These are phyloP conservation scores for Pseudochaenichthys georgianus DNA, from an alignment of 2,797 vertebrate species.

Conservation along the genomic window DNA sequence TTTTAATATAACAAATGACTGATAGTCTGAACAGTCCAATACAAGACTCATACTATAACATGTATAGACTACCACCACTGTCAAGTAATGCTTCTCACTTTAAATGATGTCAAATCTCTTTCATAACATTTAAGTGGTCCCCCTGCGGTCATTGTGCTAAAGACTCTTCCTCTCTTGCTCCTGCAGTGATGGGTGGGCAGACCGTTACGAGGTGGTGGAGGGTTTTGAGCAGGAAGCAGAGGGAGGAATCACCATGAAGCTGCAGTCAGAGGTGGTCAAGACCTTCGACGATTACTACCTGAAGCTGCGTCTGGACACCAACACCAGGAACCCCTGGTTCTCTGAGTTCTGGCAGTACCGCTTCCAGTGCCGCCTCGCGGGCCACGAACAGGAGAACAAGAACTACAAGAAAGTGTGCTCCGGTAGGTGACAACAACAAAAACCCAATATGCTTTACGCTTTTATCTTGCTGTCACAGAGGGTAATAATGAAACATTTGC, in stretches of 20 bases:
- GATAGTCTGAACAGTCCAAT: slow-evolving; percentile 4
- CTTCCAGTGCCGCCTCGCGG: slow-evolving; percentile 95
- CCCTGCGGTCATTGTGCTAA: not conserved
- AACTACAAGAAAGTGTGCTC: slow-evolving; percentile 96
- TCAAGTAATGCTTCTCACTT: slow-evolving; percentile 3
- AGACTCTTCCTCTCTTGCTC: slow-evolving; percentile 19
- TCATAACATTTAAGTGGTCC: not conserved
- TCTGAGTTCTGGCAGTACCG: slow-evolving; percentile 98
- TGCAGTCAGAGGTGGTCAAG: slow-evolving; percentile 93
- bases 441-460: not conserved
- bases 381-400: slow-evolving; percentile 92
- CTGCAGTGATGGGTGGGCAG: slow-evolving; percentile 96
- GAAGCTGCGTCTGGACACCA: slow-evolving; percentile 92
- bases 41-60: not conserved
- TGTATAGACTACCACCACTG: slow-evolving; percentile 8
- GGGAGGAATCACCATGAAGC: slow-evolving; percentile 98
- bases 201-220: slow-evolving; percentile 98
- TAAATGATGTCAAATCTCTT: slow-evolving; percentile 8
- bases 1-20: no score
- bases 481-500: slow-evolving; percentile 48
- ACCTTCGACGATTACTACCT: slow-evolving; percentile 97
- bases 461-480: not conserved
- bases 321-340: slow-evolving; percentile 97
- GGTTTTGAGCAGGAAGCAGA: slow-evolving; percentile 96
- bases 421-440: slow-evolving; percentile 80